phyloP scores from a whole-genome alignment of 2,113 vertebrate species.

The Cygnus atratus region DNA sequence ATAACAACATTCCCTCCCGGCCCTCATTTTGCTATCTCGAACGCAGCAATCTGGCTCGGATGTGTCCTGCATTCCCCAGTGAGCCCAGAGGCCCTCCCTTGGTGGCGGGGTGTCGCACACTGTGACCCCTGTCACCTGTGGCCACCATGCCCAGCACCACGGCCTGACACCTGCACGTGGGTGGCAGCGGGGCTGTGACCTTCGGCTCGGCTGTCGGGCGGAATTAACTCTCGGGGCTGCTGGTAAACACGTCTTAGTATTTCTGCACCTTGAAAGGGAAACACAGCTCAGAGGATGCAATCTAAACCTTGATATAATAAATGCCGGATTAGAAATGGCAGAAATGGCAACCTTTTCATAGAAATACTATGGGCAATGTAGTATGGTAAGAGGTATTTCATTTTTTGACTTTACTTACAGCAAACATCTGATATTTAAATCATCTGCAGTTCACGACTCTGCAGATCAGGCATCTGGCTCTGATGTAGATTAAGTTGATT shows the following conservation, averaged over 20 bases:
- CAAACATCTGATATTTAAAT: not conserved
- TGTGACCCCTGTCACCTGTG: too few species aligned
- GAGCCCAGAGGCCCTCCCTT: not conserved
- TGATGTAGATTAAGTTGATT: not conserved
- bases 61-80: accelerated
- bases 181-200: not conserved
- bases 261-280: not conserved
- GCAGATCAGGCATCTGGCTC: not conserved
- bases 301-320: not conserved
- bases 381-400: not conserved
- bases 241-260: not conserved
- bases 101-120: not conserved
- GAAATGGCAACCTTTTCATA: not conserved
- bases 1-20: accelerated
- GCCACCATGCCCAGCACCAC: too few species aligned
- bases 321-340: not conserved
- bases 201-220: accelerated
- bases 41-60: not conserved
- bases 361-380: not conserved
- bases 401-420: not conserved
- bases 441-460: not conserved
- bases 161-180: not conserved
- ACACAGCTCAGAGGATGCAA: not conserved
- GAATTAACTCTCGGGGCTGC: not conserved
- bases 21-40: not conserved